phyloP scores from a whole-genome alignment of 2,113 vertebrate genomes.

The Ceyx margarethae region DNA sequence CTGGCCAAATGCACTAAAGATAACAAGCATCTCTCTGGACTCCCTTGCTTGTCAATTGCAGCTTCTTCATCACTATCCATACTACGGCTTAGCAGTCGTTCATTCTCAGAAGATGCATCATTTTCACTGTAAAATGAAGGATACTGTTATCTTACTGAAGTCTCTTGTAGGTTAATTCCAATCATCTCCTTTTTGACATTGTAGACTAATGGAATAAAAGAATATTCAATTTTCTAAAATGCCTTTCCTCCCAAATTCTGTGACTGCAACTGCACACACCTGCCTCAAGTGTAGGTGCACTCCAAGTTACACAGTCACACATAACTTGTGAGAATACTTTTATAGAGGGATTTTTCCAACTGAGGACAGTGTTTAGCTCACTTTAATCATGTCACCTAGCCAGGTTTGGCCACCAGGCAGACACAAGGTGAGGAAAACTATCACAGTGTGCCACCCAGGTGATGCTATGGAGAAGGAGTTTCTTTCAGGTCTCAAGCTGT shows the following conservation, averaged over 20 bases:
- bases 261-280: neutral
- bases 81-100: slow-evolving; percentile 93
- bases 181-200: neutral
- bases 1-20: slow-evolving; percentile 89
- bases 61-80: slow-evolving; percentile 97
- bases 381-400: neutral
- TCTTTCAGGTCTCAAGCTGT: neutral
- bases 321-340: neutral
- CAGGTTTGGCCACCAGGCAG: neutral
- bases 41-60: slow-evolving; percentile 87
- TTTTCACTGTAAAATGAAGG: slow-evolving; percentile 84
- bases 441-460: neutral
- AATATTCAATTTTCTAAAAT: neutral
- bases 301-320: neutral
- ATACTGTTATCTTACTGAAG: neutral
- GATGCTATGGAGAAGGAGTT: neutral
- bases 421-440: neutral
- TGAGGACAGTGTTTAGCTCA: neutral
- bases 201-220: neutral
- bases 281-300: too few relatives aligned
- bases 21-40: slow-evolving; percentile 88
- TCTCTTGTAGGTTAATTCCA: neutral
- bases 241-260: neutral
- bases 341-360: neutral
- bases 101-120: slow-evolving; percentile 96